Conservation (phyloP, 2,113 vertebrate species). For the Pogonocichla stellata region DNA sequence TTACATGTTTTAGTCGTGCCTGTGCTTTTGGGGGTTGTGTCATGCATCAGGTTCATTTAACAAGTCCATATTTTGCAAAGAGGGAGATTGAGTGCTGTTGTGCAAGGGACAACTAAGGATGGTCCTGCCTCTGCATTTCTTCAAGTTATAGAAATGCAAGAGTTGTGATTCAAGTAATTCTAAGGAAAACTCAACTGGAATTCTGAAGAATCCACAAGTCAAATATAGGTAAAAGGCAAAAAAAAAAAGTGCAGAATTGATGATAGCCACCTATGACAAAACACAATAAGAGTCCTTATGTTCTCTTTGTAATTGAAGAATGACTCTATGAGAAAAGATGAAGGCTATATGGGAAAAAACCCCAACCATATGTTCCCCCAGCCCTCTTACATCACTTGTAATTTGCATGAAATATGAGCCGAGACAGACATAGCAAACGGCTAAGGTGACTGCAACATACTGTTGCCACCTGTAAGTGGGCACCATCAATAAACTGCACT, state of each 20-base stretch:
- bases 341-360: neutral
- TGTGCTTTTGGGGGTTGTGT: neutral
- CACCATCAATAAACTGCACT: neutral
- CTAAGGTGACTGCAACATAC: neutral
- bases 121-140: neutral
- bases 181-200: neutral
- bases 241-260: neutral
- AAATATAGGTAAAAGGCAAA: neutral
- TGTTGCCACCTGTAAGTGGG: neutral
- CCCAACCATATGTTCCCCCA: neutral
- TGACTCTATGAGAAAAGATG: neutral
- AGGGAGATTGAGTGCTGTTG: neutral
- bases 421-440: neutral
- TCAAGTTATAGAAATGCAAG: neutral
- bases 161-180: neutral
- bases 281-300: neutral
- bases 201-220: neutral
- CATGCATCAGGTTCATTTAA: neutral
- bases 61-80: neutral
- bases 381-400: neutral
- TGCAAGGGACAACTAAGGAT: neutral
- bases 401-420: neutral
- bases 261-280: neutral
- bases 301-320: neutral
- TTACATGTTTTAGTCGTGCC: neutral